Percentiles rank a stretch among this genome's conserved stretches.
Evolutionary conservation across 2,113 vertebrate species (phyloP).

Genomic region (Catagonus wagneri): DNA sequence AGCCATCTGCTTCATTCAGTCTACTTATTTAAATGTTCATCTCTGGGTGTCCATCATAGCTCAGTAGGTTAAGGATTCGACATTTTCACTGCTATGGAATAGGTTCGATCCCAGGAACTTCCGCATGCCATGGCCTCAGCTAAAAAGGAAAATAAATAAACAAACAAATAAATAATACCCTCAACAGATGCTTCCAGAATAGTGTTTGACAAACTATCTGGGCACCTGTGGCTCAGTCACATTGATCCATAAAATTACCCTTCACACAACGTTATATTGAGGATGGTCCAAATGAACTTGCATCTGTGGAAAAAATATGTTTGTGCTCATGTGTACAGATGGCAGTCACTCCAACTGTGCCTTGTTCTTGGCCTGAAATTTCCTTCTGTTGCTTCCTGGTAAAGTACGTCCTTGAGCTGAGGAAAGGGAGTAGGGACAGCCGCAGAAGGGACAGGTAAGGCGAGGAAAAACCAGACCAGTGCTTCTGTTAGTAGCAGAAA

Average conservation of each 20-base stretch:
- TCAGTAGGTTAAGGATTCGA: no score
- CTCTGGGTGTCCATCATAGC: neutral
- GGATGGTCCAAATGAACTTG: neutral
- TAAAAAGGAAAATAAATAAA: no score
- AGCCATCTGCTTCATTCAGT: neutral
- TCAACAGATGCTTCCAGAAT: neutral
- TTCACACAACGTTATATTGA: neutral
- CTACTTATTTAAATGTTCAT: neutral
- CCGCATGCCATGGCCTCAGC: no score
- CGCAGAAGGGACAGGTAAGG: neutral
- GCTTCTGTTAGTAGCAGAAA: neutral
- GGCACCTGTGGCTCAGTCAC: neutral
- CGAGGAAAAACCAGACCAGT: neutral
- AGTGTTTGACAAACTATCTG: neutral
- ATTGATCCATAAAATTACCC: conserved; percentile 1
- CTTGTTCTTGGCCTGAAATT: neutral
- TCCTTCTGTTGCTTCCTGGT: neutral
- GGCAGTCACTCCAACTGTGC: neutral
- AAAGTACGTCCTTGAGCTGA: neutral
- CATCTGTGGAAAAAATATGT: neutral
- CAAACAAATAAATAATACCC: neutral
- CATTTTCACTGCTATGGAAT: no score
- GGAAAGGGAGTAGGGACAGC: neutral
- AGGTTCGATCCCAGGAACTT: no score
- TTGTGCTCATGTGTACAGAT: neutral